These are phyloP conservation scores for Dolichoris vasculosae DNA, from an alignment of 1,140 invertebrate genomes.

Conservation along the genomic window DNA sequence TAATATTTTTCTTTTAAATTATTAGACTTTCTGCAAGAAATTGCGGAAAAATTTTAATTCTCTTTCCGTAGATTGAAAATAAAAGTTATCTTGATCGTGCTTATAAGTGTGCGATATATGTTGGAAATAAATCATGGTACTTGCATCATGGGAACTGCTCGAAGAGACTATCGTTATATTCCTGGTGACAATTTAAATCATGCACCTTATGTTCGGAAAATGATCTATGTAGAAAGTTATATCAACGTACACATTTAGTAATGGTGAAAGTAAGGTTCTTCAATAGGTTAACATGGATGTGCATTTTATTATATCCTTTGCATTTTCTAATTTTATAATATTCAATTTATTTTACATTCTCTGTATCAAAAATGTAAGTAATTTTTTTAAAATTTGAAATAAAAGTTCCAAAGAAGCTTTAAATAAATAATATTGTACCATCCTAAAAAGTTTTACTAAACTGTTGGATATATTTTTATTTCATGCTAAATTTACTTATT, in stretches of 20 bases:
- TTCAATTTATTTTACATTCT: not conserved
- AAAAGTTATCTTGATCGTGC: not conserved
- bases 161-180: slow-evolving; percentile 31
- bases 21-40: not conserved
- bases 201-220: not conserved
- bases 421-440: not conserved
- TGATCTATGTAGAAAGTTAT: slow-evolving; percentile 41
- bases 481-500: not conserved
- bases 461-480: too few relatives aligned
- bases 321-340: not conserved
- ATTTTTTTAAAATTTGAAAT: not conserved
- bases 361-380: not conserved
- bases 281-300: not conserved
- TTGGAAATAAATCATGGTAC: not conserved
- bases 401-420: not conserved
- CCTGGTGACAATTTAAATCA: slow-evolving; percentile 47
- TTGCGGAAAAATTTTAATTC: not conserved
- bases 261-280: slow-evolving; percentile 37
- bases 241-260: not conserved
- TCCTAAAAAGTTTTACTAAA: not conserved
- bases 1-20: not conserved
- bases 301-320: not conserved
- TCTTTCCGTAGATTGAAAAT: not conserved
- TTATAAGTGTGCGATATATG: not conserved
- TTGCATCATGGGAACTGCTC: slow-evolving; percentile 8